These are phyloP conservation scores for Spodoptera littoralis DNA, from an alignment of 2,888 invertebrate species.

Conservation along the genomic window DNA sequence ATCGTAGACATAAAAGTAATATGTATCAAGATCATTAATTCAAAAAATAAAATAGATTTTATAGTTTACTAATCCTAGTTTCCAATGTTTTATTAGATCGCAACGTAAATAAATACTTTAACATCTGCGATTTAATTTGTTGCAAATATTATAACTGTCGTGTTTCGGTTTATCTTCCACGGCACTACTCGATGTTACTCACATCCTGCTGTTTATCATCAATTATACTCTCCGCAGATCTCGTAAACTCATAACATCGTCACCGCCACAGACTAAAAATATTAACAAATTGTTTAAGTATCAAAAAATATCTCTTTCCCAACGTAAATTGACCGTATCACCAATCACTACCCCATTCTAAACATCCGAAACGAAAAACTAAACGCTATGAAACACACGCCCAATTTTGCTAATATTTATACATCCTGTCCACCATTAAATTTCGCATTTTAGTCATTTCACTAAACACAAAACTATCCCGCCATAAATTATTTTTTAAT, in stretches of 20 bases:
- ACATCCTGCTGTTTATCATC: constrained; percentile 29
- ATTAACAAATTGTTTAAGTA: constrained; percentile 53
- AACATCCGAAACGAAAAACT: constrained; percentile 67
- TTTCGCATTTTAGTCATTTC: constrained; percentile 82
- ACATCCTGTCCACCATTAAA: constrained; percentile 79
- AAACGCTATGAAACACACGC: constrained; percentile 73
- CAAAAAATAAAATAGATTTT: no score
- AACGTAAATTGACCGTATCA: constrained; percentile 53
- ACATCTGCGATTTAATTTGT: constrained; percentile 13
- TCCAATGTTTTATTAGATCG: constrained; percentile 2
- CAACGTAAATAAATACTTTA: constrained; percentile 21
- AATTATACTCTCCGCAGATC: constrained; percentile 21
- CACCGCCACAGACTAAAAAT: constrained; percentile 40
- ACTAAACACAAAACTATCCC: constrained; percentile 82
- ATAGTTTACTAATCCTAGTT: no score
- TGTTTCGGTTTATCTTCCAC: not conserved
- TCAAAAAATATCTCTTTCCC: constrained; percentile 36
- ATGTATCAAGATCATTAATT: no score
- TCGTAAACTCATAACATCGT: constrained; percentile 30
- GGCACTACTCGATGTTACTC: constrained; percentile 12
- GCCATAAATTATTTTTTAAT: constrained; percentile 85
- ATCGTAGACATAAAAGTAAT: no score
- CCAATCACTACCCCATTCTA: constrained; percentile 69
- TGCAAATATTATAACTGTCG: constrained; percentile 6
- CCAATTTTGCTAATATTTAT: constrained; percentile 82